A percentile compares a stretch with the other conserved stretches of the same genome.
Conservation (phyloP, 2,888 invertebrate species). For the Drosophila picticornis region DNA sequence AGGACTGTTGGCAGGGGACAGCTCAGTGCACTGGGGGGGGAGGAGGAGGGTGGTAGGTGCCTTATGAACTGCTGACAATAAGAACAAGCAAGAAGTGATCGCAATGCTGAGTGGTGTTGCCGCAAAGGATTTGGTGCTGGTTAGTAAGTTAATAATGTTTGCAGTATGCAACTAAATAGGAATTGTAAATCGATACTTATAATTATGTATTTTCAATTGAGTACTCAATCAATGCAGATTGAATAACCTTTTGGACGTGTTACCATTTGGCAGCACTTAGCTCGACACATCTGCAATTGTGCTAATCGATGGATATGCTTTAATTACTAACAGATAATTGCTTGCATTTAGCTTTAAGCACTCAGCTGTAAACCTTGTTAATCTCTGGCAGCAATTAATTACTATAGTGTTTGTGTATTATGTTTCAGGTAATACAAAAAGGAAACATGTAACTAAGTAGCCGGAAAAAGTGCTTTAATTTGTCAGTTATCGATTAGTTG, state of each 20-base stretch:
- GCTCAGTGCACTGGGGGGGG: neutral
- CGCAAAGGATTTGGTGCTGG: constrained; percentile 39
- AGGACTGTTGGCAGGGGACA: neutral
- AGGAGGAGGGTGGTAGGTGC: neutral
- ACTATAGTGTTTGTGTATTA: neutral
- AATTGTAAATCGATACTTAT: constrained; percentile 32
- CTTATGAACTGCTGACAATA: constrained; percentile 1
- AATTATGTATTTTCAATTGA: neutral
- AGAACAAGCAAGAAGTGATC: neutral
- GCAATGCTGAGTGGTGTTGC: constrained; percentile 21
- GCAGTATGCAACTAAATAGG: constrained; percentile 33
- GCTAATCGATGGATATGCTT: neutral
- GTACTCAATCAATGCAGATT: neutral
- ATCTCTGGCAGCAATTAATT: too few relatives aligned
- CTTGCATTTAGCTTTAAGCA: neutral
- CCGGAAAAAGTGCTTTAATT: neutral
- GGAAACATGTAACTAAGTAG: neutral
- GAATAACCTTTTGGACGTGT: neutral
- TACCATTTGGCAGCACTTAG: neutral
- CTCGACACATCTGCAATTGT: neutral
- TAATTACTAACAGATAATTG: neutral
- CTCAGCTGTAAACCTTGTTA: neutral
- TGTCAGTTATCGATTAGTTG: constrained; percentile 4
- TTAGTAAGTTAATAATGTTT: constrained; percentile 48
- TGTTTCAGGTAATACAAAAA: neutral